phyloP scores from a whole-genome alignment of 2,797 vertebrate species.

The Coreius guichenoti region DNA sequence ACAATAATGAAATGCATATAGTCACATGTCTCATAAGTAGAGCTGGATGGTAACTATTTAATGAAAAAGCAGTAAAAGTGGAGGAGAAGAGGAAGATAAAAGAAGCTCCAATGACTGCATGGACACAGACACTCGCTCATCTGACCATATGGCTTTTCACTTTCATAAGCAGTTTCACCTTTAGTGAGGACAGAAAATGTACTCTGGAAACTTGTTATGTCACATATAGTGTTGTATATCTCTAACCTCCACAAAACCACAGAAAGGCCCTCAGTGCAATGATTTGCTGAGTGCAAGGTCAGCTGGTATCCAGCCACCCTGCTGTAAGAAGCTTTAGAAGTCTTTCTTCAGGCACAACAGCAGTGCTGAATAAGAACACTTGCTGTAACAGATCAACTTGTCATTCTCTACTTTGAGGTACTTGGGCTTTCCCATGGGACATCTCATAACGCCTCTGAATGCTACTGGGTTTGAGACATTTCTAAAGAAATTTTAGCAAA shows the following conservation, averaged over 20 bases:
- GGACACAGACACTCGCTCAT: neutral
- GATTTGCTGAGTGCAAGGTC: constrained; percentile 39
- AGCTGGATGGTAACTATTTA: neutral
- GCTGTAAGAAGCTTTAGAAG: constrained; percentile 13
- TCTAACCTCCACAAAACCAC: constrained; percentile 12
- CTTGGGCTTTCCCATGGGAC: constrained; percentile 2
- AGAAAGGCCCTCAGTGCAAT: constrained; percentile 21
- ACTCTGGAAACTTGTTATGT: neutral
- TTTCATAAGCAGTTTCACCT: constrained; percentile 5
- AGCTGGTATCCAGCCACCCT: constrained; percentile 16
- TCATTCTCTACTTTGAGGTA: constrained; percentile 17
- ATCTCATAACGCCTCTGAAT: neutral
- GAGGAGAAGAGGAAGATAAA: neutral
- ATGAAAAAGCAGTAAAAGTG: neutral
- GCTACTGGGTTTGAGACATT: constrained; percentile 18
- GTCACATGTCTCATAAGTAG: neutral
- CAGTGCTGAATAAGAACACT: constrained; percentile 39
- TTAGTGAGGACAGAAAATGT: neutral
- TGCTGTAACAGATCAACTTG: constrained; percentile 27
- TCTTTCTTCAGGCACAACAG: constrained; percentile 27
- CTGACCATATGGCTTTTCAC: neutral
- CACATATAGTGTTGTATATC: constrained; percentile 2
- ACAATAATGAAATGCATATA: neutral
- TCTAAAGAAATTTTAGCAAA: neutral
- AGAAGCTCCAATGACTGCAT: neutral